Conservation (phyloP, 2,888 invertebrate genomes). For the Cerceris rybyensis region DNA sequence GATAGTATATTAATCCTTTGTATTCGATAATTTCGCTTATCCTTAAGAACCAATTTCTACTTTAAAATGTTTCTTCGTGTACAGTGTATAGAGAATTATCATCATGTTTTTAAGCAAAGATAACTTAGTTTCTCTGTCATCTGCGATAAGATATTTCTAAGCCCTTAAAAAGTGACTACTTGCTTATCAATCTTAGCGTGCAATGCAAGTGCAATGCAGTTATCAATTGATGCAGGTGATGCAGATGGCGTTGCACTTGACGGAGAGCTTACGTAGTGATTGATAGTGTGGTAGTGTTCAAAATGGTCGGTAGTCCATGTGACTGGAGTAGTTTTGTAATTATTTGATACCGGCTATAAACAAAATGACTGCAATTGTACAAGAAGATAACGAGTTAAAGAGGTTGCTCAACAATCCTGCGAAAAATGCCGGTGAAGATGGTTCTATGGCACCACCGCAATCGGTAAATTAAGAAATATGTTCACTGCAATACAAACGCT, state of each 20-base stretch:
- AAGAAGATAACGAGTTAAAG: conserved; percentile 74
- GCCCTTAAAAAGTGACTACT: too few species aligned
- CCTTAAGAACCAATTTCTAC: too few species aligned
- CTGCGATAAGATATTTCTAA: too few species aligned
- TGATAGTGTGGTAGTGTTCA: conserved; percentile 11
- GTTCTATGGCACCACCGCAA: conserved; percentile 77
- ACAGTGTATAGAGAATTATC: too few species aligned
- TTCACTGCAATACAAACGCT: neutral
- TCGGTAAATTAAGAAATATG: conserved; percentile 69
- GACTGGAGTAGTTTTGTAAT: conserved; percentile 20
- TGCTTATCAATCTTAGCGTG: neutral
- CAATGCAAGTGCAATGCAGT: neutral
- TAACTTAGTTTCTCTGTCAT: too few species aligned
- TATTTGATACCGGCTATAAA: neutral
- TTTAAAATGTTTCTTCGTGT: too few species aligned
- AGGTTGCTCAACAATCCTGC: conserved; percentile 72
- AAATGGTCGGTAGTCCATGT: conserved; percentile 32
- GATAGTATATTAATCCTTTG: too few species aligned
- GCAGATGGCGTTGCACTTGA: conserved; percentile 13
- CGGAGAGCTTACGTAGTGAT: neutral
- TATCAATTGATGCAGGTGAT: conserved; percentile 11
- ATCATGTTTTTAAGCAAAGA: too few species aligned
- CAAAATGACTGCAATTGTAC: conserved; percentile 52
- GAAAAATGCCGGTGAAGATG: conserved; percentile 73
- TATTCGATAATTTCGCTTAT: too few species aligned